These are phyloP conservation scores for Serranus cabrilla DNA, from an alignment of 2,797 vertebrate species.

Conservation along the genomic window DNA sequence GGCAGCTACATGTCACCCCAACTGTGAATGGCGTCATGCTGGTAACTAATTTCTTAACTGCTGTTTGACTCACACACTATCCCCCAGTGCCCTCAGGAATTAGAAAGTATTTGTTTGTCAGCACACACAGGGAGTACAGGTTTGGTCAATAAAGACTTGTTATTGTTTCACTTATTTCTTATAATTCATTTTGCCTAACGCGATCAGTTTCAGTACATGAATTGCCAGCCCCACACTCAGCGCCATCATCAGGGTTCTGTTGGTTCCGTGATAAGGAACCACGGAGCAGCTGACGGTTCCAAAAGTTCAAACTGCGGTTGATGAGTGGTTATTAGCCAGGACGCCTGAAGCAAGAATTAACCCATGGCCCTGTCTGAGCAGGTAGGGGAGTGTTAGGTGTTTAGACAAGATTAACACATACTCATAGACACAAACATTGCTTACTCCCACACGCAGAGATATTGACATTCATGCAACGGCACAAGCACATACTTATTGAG, in stretches of 20 bases:
- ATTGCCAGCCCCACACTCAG: not conserved
- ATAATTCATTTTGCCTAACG: slow-evolving; percentile 9
- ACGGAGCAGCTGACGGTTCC: slow-evolving; percentile 55
- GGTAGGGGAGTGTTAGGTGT: slow-evolving; percentile 84
- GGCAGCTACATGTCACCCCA: slow-evolving; percentile 57
- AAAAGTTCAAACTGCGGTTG: slow-evolving; percentile 85
- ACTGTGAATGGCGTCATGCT: slow-evolving; percentile 50
- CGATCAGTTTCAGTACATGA: not conserved
- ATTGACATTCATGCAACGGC: slow-evolving; percentile 43
- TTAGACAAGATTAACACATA: slow-evolving; percentile 83
- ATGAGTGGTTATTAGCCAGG: slow-evolving; percentile 83
- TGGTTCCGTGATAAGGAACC: slow-evolving; percentile 60
- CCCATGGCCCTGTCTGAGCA: slow-evolving; percentile 86
- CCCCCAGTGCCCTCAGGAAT: slow-evolving; percentile 45
- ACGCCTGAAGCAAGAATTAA: slow-evolving; percentile 85
- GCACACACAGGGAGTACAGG: not conserved
- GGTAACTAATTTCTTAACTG: slow-evolving; percentile 70
- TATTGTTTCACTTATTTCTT: slow-evolving; percentile 13
- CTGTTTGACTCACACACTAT: slow-evolving; percentile 59
- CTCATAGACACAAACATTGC: slow-evolving; percentile 65
- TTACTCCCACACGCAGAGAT: slow-evolving; percentile 53
- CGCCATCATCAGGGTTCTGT: slow-evolving; percentile 11
- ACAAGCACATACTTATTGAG: slow-evolving; percentile 48
- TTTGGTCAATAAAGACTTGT: slow-evolving; percentile 12
- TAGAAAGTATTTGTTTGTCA: slow-evolving; percentile 39